These are phyloP conservation scores for Cebidichthys violaceus DNA, from an alignment of 2,113 vertebrate species.

Conservation along the genomic window DNA sequence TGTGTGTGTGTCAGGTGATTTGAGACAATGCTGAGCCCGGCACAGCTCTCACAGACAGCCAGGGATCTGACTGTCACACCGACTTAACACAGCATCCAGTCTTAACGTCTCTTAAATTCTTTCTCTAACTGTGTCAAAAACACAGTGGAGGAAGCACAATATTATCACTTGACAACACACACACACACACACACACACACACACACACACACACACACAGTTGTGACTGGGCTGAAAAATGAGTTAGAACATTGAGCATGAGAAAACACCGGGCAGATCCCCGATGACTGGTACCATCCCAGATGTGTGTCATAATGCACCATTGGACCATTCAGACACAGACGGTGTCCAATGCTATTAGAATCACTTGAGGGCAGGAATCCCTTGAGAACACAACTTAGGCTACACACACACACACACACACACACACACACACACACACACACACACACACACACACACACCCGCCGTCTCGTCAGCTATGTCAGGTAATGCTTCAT, in stretches of 20 bases:
- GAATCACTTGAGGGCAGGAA: conserved; percentile 30
- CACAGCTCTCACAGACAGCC: conserved; percentile 40
- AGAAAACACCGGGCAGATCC: conserved; percentile 35
- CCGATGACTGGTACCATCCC: conserved; percentile 33
- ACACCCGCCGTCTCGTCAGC: conserved; percentile 27
- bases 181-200: not conserved
- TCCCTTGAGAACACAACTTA: conserved; percentile 36
- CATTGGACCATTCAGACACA: conserved; percentile 45
- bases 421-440: not conserved
- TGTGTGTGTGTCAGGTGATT: conserved; percentile 36
- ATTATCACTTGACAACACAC: conserved; percentile 38
- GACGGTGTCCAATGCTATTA: conserved; percentile 49
- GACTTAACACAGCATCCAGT: conserved; percentile 29
- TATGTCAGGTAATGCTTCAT: conserved; percentile 43
- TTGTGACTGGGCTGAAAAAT: conserved; percentile 26
- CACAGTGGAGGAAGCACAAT: conserved; percentile 34
- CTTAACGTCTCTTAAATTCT: conserved; percentile 26
- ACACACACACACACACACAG: not conserved
- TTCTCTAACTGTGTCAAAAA: conserved; percentile 33
- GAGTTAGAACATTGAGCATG: conserved; percentile 30
- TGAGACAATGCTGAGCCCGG: conserved; percentile 44
- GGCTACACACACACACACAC: conserved; percentile 10
- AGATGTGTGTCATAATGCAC: conserved; percentile 38
- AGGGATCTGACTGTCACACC: conserved; percentile 45
- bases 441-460: conserved; percentile 16